Evolutionary conservation across 2,888 invertebrate genomes (phyloP).

Genomic region (Drosophila dives): DNA sequence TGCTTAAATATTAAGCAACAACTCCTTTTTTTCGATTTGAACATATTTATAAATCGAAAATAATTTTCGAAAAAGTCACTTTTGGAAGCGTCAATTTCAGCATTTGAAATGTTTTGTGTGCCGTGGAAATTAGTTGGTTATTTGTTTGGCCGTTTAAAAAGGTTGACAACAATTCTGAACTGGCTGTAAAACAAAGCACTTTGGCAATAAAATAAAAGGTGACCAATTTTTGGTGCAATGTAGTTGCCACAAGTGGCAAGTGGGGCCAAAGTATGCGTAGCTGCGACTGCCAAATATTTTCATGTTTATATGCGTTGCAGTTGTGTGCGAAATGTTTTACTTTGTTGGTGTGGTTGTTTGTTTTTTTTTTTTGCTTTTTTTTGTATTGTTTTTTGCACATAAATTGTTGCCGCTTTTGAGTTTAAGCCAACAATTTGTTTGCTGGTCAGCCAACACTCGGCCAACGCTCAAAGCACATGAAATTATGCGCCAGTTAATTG

Average conservation of each 20-base stretch:
- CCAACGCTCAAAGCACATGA: constrained; percentile 35
- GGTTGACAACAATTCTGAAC: constrained; percentile 44
- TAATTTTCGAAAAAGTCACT: background rate
- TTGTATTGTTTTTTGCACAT: constrained; percentile 45
- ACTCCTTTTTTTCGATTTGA: background rate
- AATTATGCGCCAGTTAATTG: constrained; percentile 73
- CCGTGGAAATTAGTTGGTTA: constrained; percentile 52
- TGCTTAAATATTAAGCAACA: background rate
- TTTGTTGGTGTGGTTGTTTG: constrained; percentile 39
- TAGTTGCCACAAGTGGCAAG: constrained; percentile 28
- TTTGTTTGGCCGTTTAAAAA: constrained; percentile 36
- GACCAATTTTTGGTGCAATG: constrained; percentile 57
- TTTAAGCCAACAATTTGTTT: constrained; percentile 80
- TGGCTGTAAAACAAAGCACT: constrained; percentile 34
- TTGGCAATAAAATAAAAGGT: constrained; percentile 4
- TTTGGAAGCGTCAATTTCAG: background rate
- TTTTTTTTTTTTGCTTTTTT: constrained; percentile 8
- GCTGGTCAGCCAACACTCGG: constrained; percentile 63
- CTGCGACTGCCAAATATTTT: constrained; percentile 50
- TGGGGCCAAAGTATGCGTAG: constrained; percentile 12
- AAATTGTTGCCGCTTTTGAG: constrained; percentile 75
- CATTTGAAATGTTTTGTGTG: constrained; percentile 7
- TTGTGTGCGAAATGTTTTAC: constrained; percentile 30
- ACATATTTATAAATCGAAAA: background rate
- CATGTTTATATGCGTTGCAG: constrained; percentile 51